phyloP scores from a whole-genome alignment of 2,113 vertebrate species.

The Protomyctophum bolini region DNA sequence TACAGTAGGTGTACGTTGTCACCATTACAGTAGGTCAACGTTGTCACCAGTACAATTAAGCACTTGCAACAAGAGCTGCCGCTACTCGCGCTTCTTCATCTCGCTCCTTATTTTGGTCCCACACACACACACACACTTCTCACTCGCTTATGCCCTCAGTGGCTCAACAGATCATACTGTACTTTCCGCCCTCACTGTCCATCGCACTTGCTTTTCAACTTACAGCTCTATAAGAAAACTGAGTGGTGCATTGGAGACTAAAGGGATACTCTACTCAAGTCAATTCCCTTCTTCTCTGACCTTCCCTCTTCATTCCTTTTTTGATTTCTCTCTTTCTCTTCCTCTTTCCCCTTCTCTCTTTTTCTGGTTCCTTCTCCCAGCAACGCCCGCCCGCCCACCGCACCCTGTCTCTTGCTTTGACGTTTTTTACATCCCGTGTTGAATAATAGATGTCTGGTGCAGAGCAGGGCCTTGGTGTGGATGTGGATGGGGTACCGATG shows the following conservation, averaged over 20 bases:
- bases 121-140: not conserved
- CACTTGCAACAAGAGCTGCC: not conserved
- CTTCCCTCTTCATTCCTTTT: not conserved
- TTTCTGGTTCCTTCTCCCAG: not conserved
- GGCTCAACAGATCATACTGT: too few relatives aligned
- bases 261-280: not conserved
- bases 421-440: constrained; percentile 17
- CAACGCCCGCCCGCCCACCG: not conserved
- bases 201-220: not conserved
- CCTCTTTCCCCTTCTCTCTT: not conserved
- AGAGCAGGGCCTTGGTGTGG: not conserved
- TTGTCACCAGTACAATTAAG: constrained; percentile 24
- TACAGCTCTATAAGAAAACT: not conserved
- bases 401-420: not conserved
- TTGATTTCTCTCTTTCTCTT: not conserved
- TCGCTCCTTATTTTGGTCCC: constrained; percentile 26
- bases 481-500: constrained; percentile 2
- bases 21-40: not conserved
- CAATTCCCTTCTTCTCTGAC: not conserved
- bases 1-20: too few relatives aligned
- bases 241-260: not conserved
- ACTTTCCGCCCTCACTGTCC: not conserved
- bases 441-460: constrained; percentile 31
- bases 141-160: not conserved
- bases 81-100: constrained; percentile 25